phyloP scores from a whole-genome alignment of 2,888 invertebrate genomes.

The Heliconius cydno region DNA sequence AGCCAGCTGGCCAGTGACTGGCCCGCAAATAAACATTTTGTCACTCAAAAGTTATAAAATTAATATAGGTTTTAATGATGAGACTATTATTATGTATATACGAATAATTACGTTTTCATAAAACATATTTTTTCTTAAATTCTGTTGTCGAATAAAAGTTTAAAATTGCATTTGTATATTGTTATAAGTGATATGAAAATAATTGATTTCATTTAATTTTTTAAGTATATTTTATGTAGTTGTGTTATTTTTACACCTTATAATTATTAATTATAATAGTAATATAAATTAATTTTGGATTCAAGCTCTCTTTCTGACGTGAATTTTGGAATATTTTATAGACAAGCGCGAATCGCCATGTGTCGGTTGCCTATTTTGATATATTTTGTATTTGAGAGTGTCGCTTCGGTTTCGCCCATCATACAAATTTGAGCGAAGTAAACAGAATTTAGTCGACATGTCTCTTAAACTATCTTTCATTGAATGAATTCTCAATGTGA shows the following conservation, averaged over 20 bases:
- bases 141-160: constrained; percentile 60
- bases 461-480: constrained; percentile 8
- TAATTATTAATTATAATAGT: constrained; percentile 67
- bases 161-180: constrained; percentile 74
- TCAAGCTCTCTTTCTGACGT: constrained; percentile 69
- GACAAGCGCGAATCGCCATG: constrained; percentile 50
- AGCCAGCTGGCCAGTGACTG: neutral
- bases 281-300: constrained; percentile 75
- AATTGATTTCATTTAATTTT: constrained; percentile 68
- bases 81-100: constrained; percentile 63
- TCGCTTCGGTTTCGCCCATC: neutral
- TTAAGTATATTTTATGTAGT: constrained; percentile 64
- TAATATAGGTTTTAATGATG: constrained; percentile 52
- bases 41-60: constrained; percentile 46
- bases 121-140: constrained; percentile 53
- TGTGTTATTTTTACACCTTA: constrained; percentile 58
- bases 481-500: constrained; percentile 36
- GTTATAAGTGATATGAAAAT: constrained; percentile 66
- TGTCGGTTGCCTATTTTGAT: constrained; percentile 11
- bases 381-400: neutral
- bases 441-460: constrained; percentile 39
- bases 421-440: constrained; percentile 50
- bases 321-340: constrained; percentile 52
- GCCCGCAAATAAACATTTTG: constrained; percentile 27
- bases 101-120: constrained; percentile 63